A percentile compares a stretch with the other conserved stretches of the same genome.
phyloP scores from a whole-genome alignment of 1,140 invertebrate genomes.

The Caenorhabditis remanei region DNA sequence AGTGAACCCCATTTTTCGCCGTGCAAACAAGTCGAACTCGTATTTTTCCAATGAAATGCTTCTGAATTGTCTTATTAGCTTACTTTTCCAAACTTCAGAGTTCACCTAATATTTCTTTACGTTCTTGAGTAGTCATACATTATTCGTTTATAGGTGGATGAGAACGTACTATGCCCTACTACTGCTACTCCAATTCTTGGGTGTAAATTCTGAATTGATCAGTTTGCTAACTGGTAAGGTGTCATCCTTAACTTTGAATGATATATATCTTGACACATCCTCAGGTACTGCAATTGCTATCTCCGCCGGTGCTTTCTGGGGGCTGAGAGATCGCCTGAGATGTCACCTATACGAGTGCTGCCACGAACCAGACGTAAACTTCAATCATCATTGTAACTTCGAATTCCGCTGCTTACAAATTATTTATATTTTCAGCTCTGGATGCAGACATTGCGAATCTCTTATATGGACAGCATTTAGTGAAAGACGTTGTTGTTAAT shows the following conservation, averaged over 20 bases:
- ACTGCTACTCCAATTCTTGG: neutral
- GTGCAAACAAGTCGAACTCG: neutral
- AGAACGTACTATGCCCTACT: neutral
- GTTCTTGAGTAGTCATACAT: too few relatives aligned
- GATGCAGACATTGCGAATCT: constrained; percentile 69
- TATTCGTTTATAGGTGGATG: constrained; percentile 8
- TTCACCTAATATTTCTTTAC: too few relatives aligned
- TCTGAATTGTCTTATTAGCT: too few relatives aligned
- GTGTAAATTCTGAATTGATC: neutral
- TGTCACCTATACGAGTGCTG: constrained; percentile 78
- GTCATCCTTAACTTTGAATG: neutral
- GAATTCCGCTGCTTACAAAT: neutral
- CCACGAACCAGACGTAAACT: constrained; percentile 66
- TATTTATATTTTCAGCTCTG: constrained; percentile 69
- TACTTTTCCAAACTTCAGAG: too few relatives aligned
- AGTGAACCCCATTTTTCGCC: neutral
- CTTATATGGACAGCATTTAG: constrained; percentile 79
- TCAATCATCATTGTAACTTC: constrained; percentile 60
- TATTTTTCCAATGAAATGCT: neutral
- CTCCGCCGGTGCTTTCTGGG: constrained; percentile 5
- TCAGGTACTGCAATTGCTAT: neutral
- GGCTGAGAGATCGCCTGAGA: constrained; percentile 79
- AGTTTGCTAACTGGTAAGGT: neutral
- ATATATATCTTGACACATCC: neutral
- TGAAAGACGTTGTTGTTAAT: constrained; percentile 71